Percentiles rank a stretch among this genome's conserved stretches.
Conservation (phyloP, 2,113 vertebrate genomes). For the Rhineura floridana region DNA sequence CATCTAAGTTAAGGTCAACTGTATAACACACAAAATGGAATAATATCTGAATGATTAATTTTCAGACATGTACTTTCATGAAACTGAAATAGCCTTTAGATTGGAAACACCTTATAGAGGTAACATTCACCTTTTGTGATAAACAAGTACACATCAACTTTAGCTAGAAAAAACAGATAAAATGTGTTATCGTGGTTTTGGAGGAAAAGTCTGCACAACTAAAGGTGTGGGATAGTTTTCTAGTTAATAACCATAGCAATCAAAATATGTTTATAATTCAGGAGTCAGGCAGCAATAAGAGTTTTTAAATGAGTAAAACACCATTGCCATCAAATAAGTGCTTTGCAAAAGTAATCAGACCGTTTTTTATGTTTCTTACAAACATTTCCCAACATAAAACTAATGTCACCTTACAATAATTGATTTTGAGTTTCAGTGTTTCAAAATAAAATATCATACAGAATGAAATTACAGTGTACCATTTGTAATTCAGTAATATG, state of each 20-base stretch:
- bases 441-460: no score
- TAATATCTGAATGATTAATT: conserved; percentile 29
- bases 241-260: neutral
- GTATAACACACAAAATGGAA: conserved; percentile 37
- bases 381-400: no score
- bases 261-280: neutral
- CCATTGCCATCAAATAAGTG: neutral
- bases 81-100: conserved; percentile 28
- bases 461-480: no score
- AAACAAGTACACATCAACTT: neutral
- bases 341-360: no score
- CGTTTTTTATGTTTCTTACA: no score
- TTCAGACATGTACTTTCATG: conserved; percentile 23
- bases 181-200: neutral
- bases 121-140: conserved; percentile 32
- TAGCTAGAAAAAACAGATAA: neutral
- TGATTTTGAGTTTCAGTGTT: no score
- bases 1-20: conserved; percentile 36
- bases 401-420: no score
- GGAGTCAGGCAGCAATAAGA: neutral
- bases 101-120: conserved; percentile 14
- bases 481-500: no score
- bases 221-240: neutral
- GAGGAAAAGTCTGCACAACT: neutral
- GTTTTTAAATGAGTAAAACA: conserved; percentile 6